Base-by-base conservation (phyloP, 2,113 vertebrate genomes). In the Pipa parva region DNA sequence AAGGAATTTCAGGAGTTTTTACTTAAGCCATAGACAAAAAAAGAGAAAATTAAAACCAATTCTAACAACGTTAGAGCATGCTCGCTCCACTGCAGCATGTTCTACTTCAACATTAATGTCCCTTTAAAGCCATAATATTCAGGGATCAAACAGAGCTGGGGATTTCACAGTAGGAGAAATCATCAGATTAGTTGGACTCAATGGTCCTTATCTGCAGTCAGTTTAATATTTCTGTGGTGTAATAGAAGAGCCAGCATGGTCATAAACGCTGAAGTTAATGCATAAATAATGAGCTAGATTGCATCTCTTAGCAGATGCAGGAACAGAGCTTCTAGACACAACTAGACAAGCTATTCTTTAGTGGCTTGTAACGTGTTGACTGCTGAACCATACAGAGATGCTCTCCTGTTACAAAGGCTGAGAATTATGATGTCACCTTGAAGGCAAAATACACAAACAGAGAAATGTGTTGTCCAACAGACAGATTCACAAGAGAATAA, bases 201-300 rank as follows among this genome's bases (percentile, higher is more conserved):
- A 49, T 49, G 21, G 46, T 49, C 46, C 46, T 22, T 49, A 49
- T 49, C 46, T 21, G 46, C 18, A 22, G 46, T 49, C 46, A 49
- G 21, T 49, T 49, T 22, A 49, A 49, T 49, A 49, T 49, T 22
- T 49, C 46, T 22, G 18, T 49, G 46, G 46, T 21, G 18, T 22
- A 49, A 49, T 49, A 24, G 12, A 49, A 49, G 46, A 24, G 21
- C 46, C 18, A 22, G 21, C 21, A 49, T 49, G 21, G 8, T 49
- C 18, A 49, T 22, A 49, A 49, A 49, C 8, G 46, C 46, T 11
- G 21, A 8, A 22, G 46, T 49, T 49, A 24, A 49, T 49, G 21
- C 46, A 49, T 49, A 49, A 24, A 24, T 49, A 49, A 24, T 22
- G 46, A 49, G 46, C 46, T 49, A 49, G 46, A 49, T 49, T 49